Evolutionary conservation across 2,888 invertebrate genomes (phyloP), one percentile per base, ranked within the genome.

Genomic region (Melikaiella ostensackeni): DNA sequence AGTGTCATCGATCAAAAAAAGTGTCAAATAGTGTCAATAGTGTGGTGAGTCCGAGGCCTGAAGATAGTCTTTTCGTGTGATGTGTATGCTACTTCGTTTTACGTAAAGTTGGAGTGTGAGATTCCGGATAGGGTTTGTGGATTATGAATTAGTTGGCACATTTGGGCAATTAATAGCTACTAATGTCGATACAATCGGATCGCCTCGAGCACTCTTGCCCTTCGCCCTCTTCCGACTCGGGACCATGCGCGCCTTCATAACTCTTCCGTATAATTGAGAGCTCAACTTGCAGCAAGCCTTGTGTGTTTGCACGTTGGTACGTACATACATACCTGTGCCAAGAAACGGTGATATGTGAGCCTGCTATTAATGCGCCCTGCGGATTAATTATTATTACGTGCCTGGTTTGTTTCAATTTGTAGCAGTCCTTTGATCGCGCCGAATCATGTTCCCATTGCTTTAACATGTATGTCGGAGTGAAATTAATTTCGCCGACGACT

Each of bases 321-420:
- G 80, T 78, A 77, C 78, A 70, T 61, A 42, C 75, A 74, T 61
- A 75, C 75, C 73, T 70, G n/a, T 30, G n/a, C 33, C 57, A 59
- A 55, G 63, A 78, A 79, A 63, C 77, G 80, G 82, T 85, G 85
- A 87, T 85, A 86, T 83, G 86, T 85, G 81, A 78, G 84, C 80
- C 80, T 78, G 85, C 84, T 89, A 90, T 90, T 90, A 90, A 90
- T 88, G 87, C 87, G 84, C 85, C 83, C 78, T 84, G 83, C 84
- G 88, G 87, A 91, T 90, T 91, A 90, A 91, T 91, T 90, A 90
- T 90, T 88, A 89, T 90, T 89, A 88, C 86, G 86, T 83, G 86
- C 81, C 86, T 87, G 89, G 90, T 91, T 91, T 88, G 89, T 88
- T 90, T 90, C 89, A 88, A 89, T 91, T 90, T 89, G 89, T 78